Evolutionary conservation across 2,797 vertebrate species (phyloP), one percentile per base, ranked within the genome.

Genomic region (Helostoma temminkii): DNA sequence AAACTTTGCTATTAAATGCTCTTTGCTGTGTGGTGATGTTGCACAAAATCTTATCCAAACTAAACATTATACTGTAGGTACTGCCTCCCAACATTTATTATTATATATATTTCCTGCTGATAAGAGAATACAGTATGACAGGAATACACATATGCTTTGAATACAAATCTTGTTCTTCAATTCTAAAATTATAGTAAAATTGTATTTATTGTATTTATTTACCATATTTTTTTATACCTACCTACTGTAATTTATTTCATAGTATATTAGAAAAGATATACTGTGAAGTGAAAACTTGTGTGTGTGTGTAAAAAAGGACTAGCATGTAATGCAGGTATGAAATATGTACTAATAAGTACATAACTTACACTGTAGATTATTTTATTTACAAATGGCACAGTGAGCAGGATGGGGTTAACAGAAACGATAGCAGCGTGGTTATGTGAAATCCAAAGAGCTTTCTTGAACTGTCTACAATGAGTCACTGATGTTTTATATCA

Each of bases 391-490:
- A 12, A 37, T 4, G 4, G 1, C n/a, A 56, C 3, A 10, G 26
- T 57, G 41, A 32, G 47, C 16, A 54, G 39, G 28, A 63, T 19
- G 16, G 18, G 32, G 15, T 25, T 49, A 37, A 34, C 21, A 19
- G 26, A 22, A 22, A 30, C 16, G 1, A 39, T 9, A 15, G 34
- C 32, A 63, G 47, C 36, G 45, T 7, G 16, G 26, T 37, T 37
- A 57, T 22, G 16, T 58, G 19, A 37, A 61, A 26, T 36, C 11
- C 24, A 58, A 46, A 77, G n/a, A 21, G 4, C 12, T 45, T 55
- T 15, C 9, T 14, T n/a, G 11, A 37, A 22, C 15, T 24, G 46
- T 55, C 18, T 56, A 9, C 15, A 12, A 24, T 54, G 19, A n/a
- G n/a, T n/a, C n/a, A n/a, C n/a, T n/a, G n/a, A n/a, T n/a, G n/a